Base-by-base conservation (phyloP, 2,888 invertebrate genomes). In the Eupithecia dodoneata region DNA sequence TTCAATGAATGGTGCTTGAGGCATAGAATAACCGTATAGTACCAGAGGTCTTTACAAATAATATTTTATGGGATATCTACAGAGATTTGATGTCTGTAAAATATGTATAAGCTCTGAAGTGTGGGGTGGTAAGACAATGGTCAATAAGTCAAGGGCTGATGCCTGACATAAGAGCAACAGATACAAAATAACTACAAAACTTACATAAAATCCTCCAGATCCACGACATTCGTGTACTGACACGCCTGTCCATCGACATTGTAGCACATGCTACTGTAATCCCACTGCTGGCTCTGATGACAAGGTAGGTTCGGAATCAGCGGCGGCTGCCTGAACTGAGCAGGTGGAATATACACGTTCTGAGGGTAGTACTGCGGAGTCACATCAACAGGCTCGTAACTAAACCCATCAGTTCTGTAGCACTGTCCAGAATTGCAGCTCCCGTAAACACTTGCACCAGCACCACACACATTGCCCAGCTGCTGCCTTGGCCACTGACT, bases 171-270 rank as follows among this genome's bases (percentile, higher is more conserved):
- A 65, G 0, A 66, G 12, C 5, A 73, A 73, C 82, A 63, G 44
- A 52, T 73, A 7, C n/a, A 41, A 52, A 55, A 59, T 10, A 44
- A 15, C 13, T 41, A 45, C 67, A 47, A 30, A 72, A 96, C 97
- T 97, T 92, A 97, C 97, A 97, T 97, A 90, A 97, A 97, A 92
- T 97, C 97, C 89, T 97, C 97, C 84, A 97, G 96, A 89, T 97
- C 97, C 73, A 96, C 96, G 80, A 96, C 94, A 81, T 95, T 95
- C 0, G 96, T 96, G 85, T 96, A 97, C 84, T 96, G 97, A 81
- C 97, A 97, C 0, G 97, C 95, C 83, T 96, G 96, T 0, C 96
- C 95, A 79, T 96, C 96, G 82, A 96, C 96, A 85, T 97, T 96
- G 84, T 96, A 97, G 86, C 97, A 97, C 94, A 94, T 94, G 86